Evolutionary conservation across 2,113 vertebrate species (phyloP), one percentile per base, ranked within the genome.

Genomic region (Aix galericulata): DNA sequence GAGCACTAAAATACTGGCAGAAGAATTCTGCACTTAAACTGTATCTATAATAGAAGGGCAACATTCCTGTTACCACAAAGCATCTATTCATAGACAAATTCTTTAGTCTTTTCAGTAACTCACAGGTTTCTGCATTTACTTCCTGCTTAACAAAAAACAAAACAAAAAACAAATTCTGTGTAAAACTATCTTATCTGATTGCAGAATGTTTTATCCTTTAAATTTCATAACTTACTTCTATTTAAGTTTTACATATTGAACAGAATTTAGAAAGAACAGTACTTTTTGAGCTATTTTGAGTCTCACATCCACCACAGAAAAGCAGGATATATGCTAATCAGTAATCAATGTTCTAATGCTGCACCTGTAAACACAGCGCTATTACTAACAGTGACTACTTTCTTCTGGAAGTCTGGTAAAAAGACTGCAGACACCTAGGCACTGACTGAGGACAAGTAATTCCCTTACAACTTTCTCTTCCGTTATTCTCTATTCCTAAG

Each of bases 401-500:
- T 50, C 21, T 83, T 69, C 26, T 50, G 23, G 26, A 83, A 80
- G 3, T 58, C 22, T 83, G 29, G 36, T 86, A 92, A 81, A 38
- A 89, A 69, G 42, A 88, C 40, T 77, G 63, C 38, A 44, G 29
- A 22, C 25, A 77, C 40, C 38, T 17, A 66, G n/a, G 22, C 67
- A 83, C 8, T 44, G 50, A 69, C 34, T 55, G 20, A 85, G 17
- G 42, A 25, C 83, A 5, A 59, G 10, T 48, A 48, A 48, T 48
- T 48, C 46, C 46, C 46, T 21, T 48, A 80, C 55, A 63, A 27
- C 68, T 69, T 73, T 87, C 22, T 76, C 14, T 93, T 60, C 76
- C 80, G 44, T 87, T 86, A 91, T 50, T 94, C 79, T 73, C 93
- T 84, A 44, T 55, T 88, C 46, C 83, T 64, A 71, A 74, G 36